These are phyloP conservation scores for Chloroclystis v-ata DNA, from an alignment of 2,888 invertebrate species.

Conservation along the genomic window DNA sequence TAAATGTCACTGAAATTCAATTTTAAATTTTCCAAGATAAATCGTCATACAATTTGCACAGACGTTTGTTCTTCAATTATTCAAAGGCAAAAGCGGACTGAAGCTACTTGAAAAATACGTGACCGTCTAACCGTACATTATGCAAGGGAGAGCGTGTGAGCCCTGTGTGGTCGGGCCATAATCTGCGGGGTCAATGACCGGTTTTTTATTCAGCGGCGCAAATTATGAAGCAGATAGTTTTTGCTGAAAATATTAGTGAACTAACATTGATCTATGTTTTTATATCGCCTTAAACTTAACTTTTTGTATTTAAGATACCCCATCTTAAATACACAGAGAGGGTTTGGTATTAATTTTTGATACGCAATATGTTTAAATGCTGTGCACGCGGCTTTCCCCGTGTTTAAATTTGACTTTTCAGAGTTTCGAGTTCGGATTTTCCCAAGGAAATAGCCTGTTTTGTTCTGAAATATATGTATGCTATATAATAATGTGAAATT, in stretches of 20 bases:
- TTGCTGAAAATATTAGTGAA: background rate
- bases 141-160: constrained; percentile 44
- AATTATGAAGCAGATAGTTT: background rate
- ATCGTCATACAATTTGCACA: constrained; percentile 54
- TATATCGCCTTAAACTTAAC: too few species aligned
- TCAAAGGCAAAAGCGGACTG: constrained; percentile 65
- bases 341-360: too few species aligned
- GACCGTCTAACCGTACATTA: constrained; percentile 64
- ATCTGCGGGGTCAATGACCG: constrained; percentile 31
- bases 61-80: constrained; percentile 67
- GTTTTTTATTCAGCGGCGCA: constrained; percentile 15
- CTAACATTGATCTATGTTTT: too few species aligned
- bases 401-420: too few species aligned
- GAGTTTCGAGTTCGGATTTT: too few species aligned
- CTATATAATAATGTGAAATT: too few species aligned
- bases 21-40: constrained; percentile 34
- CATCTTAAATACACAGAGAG: too few species aligned
- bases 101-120: constrained; percentile 69
- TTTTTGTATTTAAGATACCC: too few species aligned
- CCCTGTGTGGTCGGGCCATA: constrained; percentile 25
- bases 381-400: too few species aligned
- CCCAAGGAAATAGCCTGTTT: too few species aligned
- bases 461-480: too few species aligned
- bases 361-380: too few species aligned
- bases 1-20: constrained; percentile 11